Conservation (phyloP, 1,140 invertebrate genomes). For the Camponotus floridanus region DNA sequence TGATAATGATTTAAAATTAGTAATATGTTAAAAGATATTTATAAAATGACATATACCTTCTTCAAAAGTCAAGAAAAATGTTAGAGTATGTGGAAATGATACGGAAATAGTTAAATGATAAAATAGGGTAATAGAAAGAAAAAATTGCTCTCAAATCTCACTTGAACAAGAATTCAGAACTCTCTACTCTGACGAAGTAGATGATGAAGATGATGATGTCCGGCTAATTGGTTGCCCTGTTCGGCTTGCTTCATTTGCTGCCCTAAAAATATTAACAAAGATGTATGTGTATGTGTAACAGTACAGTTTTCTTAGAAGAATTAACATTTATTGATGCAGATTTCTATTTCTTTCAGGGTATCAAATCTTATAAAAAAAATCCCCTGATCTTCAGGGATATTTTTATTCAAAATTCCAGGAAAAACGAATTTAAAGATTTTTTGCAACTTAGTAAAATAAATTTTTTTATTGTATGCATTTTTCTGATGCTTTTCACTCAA, state of each 20-base stretch:
- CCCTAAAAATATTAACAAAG: constrained; percentile 72
- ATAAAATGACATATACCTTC: constrained; percentile 22
- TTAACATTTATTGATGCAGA: too few relatives aligned
- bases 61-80: constrained; percentile 22
- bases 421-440: too few relatives aligned
- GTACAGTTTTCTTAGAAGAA: too few relatives aligned
- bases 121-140: constrained; percentile 36
- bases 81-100: constrained; percentile 43
- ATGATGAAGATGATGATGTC: constrained; percentile 80
- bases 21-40: constrained; percentile 8
- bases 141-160: constrained; percentile 78
- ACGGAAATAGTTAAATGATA: constrained; percentile 25
- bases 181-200: constrained; percentile 71
- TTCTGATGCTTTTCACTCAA: too few relatives aligned
- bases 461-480: too few relatives aligned
- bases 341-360: too few relatives aligned
- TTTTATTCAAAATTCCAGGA: too few relatives aligned
- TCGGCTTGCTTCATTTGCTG: constrained; percentile 80
- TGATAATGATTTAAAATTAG: constrained; percentile 26
- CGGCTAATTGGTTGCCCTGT: constrained; percentile 74
- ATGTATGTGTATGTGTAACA: too few relatives aligned
- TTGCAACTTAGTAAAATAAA: too few relatives aligned
- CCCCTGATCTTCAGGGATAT: too few relatives aligned
- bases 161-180: constrained; percentile 78
- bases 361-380: too few relatives aligned